A percentile compares a stretch with the other conserved stretches of the same genome.
phyloP scores from a whole-genome alignment of 2,888 invertebrate species.

The Ichneumoninae sp. region DNA sequence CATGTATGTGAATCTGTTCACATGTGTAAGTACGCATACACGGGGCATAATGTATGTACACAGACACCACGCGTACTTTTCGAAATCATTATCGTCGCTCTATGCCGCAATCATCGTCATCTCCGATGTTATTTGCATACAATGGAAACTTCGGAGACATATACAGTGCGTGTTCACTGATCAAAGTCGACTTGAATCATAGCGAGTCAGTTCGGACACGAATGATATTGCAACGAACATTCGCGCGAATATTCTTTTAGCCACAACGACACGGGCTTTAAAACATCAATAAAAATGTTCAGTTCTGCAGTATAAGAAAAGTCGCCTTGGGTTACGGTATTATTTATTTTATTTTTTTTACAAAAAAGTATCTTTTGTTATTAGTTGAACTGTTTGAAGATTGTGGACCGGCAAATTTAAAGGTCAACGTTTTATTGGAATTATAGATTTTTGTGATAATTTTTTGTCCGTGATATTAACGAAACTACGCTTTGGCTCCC shows the following conservation, averaged over 20 bases:
- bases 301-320: too few species aligned
- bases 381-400: too few species aligned
- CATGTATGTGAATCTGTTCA: neutral
- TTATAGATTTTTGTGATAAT: constrained; percentile 16
- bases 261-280: neutral
- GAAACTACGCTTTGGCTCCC: too few species aligned
- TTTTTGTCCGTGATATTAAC: neutral
- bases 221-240: neutral
- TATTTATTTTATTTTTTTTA: too few species aligned
- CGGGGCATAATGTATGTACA: neutral
- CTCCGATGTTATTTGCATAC: constrained; percentile 30
- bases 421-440: neutral
- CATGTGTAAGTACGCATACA: constrained; percentile 5
- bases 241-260: neutral
- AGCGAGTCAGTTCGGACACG: neutral
- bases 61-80: constrained; percentile 16
- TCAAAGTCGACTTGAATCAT: constrained; percentile 6
- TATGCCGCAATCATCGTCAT: constrained; percentile 14
- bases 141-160: constrained; percentile 44
- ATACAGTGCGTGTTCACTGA: neutral
- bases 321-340: too few species aligned
- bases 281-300: too few species aligned
- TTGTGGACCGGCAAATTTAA: too few species aligned
- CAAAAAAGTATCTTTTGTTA: too few species aligned
- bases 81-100: constrained; percentile 45